These are phyloP conservation scores for Eristalinus sepulchralis DNA, from an alignment of 2,888 invertebrate genomes.

Conservation along the genomic window DNA sequence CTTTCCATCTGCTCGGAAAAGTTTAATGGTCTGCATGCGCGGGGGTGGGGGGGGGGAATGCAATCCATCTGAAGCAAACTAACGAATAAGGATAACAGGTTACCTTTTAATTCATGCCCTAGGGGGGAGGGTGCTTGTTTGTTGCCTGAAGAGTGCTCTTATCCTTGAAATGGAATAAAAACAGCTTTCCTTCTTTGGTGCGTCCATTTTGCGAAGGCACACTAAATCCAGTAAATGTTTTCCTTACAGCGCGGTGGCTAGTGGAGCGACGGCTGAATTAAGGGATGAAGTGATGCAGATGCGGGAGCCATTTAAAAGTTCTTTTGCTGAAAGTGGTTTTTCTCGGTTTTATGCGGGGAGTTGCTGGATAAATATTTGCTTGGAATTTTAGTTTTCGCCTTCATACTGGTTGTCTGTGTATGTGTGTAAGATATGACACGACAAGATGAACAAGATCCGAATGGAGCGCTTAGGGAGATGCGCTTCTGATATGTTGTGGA, in stretches of 20 bases:
- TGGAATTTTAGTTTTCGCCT: neutral
- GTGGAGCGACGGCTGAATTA: neutral
- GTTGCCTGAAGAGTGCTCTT: conserved; percentile 2
- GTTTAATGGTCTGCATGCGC: neutral
- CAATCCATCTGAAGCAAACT: conserved; percentile 5
- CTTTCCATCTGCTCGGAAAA: neutral
- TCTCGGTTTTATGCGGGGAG: neutral
- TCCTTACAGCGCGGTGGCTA: neutral
- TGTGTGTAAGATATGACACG: too few species aligned
- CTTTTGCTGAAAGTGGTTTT: neutral
- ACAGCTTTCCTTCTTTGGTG: conserved; percentile 3
- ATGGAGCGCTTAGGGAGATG: too few species aligned
- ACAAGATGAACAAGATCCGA: too few species aligned
- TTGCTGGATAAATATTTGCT: neutral
- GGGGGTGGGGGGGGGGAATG: neutral
- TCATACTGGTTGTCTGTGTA: neutral
- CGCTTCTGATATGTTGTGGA: too few species aligned
- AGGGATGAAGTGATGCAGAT: neutral
- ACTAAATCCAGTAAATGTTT: conserved; percentile 8
- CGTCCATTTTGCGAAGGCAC: neutral
- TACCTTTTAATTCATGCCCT: conserved; percentile 29
- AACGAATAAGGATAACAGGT: conserved; percentile 29
- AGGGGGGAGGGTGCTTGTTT: neutral
- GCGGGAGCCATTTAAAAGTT: neutral
- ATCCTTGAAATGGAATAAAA: conserved; percentile 32